These are phyloP conservation scores for Hydropsyche tenuis DNA, from an alignment of 1,140 invertebrate species.

Conservation along the genomic window DNA sequence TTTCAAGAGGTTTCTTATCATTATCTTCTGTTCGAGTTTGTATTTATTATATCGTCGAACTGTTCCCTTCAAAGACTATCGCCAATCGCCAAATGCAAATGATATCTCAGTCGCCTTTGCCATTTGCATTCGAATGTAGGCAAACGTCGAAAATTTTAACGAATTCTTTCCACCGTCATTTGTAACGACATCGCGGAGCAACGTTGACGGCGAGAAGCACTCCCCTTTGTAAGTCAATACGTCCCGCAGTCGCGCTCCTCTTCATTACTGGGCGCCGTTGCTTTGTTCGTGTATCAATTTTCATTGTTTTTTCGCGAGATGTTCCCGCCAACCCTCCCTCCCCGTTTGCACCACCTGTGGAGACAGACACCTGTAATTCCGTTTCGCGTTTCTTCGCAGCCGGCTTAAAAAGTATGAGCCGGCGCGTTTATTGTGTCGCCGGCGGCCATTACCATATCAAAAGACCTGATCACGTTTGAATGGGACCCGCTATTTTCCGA, in stretches of 20 bases:
- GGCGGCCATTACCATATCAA: conserved; percentile 49
- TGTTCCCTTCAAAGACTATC: too few species aligned
- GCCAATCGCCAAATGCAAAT: too few species aligned
- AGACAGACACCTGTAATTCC: conserved; percentile 42
- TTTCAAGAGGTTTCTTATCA: too few species aligned
- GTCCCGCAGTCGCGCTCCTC: conserved; percentile 28
- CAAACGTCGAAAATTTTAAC: too few species aligned
- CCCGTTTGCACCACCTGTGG: conserved; percentile 33
- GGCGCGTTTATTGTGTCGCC: conserved; percentile 47
- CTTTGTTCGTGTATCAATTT: conserved; percentile 48
- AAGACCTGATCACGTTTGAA: conserved; percentile 50
- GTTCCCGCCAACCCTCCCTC: conserved; percentile 20
- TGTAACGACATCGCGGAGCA: too few species aligned
- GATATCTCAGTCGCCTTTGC: background rate
- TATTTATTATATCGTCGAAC: too few species aligned
- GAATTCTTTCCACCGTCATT: too few species aligned
- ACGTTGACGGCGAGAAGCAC: too few species aligned
- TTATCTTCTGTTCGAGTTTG: too few species aligned
- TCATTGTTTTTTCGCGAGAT: conserved; percentile 45
- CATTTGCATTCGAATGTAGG: background rate
- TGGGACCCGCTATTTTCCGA: conserved; percentile 47
- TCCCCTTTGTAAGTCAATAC: conserved; percentile 49
- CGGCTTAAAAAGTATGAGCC: conserved; percentile 50
- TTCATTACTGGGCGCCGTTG: conserved; percentile 43
- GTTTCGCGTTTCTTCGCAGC: conserved; percentile 37